phyloP scores from a whole-genome alignment of 2,888 invertebrate species.

The Chaetogeoica ovagalla region DNA sequence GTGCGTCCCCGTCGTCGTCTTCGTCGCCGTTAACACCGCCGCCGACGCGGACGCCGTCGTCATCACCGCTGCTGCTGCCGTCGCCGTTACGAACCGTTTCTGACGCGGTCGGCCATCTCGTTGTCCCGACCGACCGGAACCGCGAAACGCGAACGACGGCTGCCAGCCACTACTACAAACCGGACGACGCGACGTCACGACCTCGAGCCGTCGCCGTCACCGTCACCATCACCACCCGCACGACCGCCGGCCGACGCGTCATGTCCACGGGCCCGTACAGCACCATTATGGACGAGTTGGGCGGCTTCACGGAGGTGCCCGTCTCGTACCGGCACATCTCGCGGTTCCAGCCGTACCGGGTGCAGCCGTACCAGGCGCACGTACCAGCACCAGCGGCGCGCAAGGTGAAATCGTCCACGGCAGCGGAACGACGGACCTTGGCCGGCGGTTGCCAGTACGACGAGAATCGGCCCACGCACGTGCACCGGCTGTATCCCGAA shows the following conservation, averaged over 20 bases:
- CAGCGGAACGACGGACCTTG: conserved; percentile 54
- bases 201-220: background rate
- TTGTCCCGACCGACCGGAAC: background rate
- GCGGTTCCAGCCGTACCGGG: conserved; percentile 45
- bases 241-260: background rate
- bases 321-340: conserved; percentile 50
- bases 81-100: background rate
- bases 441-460: conserved; percentile 54
- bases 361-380: conserved; percentile 47
- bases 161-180: background rate
- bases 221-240: background rate
- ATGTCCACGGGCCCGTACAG: conserved; percentile 47
- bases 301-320: conserved; percentile 48
- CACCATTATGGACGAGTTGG: conserved; percentile 44
- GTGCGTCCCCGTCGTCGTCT: too few relatives aligned
- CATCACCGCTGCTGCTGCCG: background rate
- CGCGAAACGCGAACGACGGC: background rate
- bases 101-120: conserved; percentile 2
- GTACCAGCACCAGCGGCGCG: conserved; percentile 28
- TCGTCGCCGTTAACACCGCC: too few relatives aligned
- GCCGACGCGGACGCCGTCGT: too few relatives aligned
- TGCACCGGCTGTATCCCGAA: conserved; percentile 88
- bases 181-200: conserved; percentile 16
- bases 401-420: conserved; percentile 46
- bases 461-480: conserved; percentile 66